Evolutionary conservation across 2,797 vertebrate genomes (phyloP).

Genomic region (Astyanax mexicanus): DNA sequence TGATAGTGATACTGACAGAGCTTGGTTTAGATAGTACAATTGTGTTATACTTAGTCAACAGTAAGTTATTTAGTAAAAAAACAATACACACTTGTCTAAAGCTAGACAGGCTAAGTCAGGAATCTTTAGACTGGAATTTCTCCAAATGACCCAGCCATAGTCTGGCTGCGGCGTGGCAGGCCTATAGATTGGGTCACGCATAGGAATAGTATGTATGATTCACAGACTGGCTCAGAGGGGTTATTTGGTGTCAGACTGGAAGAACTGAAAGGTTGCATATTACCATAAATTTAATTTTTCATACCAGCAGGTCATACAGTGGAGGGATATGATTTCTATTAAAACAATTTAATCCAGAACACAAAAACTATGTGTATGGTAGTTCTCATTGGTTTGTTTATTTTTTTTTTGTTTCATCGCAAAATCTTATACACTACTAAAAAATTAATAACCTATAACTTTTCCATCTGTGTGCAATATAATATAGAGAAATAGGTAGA

Average conservation of each 20-base stretch:
- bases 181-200: conserved; percentile 15
- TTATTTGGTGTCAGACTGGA: neutral
- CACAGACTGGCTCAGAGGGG: neutral
- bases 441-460: no score
- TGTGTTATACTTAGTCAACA: conserved; percentile 27
- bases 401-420: no score
- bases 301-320: neutral
- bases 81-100: conserved; percentile 45
- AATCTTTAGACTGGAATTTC: conserved; percentile 30
- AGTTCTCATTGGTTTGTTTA: no score
- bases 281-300: neutral
- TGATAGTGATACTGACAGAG: conserved; percentile 19
- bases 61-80: conserved; percentile 43
- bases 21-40: conserved; percentile 23
- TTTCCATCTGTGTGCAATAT: no score
- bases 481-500: no score
- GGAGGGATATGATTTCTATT: neutral
- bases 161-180: conserved; percentile 5
- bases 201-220: neutral
- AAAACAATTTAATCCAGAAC: no score
- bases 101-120: conserved; percentile 33
- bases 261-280: neutral
- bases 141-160: conserved; percentile 32
- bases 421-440: no score
- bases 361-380: no score